A percentile compares a stretch with the other conserved stretches of the same genome.
These are phyloP conservation scores for Molossus molossus DNA, from an alignment of 2,797 vertebrate genomes.

Conservation along the genomic window DNA sequence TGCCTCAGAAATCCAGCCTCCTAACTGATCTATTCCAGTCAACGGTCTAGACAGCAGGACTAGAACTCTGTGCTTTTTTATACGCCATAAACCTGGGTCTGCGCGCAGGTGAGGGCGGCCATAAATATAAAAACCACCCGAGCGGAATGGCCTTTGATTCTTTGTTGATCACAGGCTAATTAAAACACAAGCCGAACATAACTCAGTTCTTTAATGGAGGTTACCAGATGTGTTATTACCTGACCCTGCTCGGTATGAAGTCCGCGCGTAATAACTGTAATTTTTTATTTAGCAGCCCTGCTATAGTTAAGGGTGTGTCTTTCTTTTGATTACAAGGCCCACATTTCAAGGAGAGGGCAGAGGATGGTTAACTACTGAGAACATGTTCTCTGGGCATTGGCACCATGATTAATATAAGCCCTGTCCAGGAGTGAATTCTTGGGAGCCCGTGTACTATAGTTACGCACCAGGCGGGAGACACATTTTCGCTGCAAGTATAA, in stretches of 20 bases:
- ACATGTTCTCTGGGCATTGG: constrained; percentile 75
- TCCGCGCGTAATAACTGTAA: constrained; percentile 86
- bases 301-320: constrained; percentile 83
- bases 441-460: constrained; percentile 32
- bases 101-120: constrained; percentile 85
- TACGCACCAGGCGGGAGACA: constrained; percentile 65
- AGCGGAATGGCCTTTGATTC: constrained; percentile 89
- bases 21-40: constrained; percentile 64
- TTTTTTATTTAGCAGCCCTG: constrained; percentile 85
- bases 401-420: constrained; percentile 78
- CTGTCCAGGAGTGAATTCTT: constrained; percentile 77
- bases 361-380: constrained; percentile 81
- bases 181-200: constrained; percentile 89
- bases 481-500: constrained; percentile 76
- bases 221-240: constrained; percentile 88
- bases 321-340: constrained; percentile 85
- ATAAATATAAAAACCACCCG: constrained; percentile 88
- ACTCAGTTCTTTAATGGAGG: constrained; percentile 89
- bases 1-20: constrained; percentile 54
- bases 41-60: constrained; percentile 73
- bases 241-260: constrained; percentile 83
- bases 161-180: constrained; percentile 90
- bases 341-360: constrained; percentile 80
- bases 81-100: constrained; percentile 86
- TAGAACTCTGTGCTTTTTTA: constrained; percentile 78